A percentile compares a stretch with the other conserved stretches of the same genome.
phyloP scores from a whole-genome alignment of 1,140 invertebrate species.

The Belonocnema kinseyi region DNA sequence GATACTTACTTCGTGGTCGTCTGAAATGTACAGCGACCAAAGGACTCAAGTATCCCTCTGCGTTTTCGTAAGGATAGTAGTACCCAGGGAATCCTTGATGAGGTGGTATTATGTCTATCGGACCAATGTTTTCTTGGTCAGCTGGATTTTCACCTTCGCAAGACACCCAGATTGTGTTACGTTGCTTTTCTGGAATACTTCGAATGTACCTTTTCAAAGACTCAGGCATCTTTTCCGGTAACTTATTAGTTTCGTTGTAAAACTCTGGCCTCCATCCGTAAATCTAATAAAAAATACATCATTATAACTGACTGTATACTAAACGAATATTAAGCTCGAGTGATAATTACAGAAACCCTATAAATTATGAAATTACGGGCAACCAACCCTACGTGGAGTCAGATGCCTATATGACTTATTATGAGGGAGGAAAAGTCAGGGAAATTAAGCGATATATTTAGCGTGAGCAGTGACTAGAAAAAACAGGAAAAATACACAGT shows the following conservation, averaged over 20 bases:
- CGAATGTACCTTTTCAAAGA: slow-evolving; percentile 80
- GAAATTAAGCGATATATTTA: no score
- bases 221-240: slow-evolving; percentile 82
- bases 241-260: slow-evolving; percentile 78
- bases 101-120: slow-evolving; percentile 80
- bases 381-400: no score
- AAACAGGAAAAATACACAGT: no score
- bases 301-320: not conserved
- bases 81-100: slow-evolving; percentile 86
- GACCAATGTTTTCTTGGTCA: slow-evolving; percentile 91
- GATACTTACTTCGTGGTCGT: slow-evolving; percentile 82
- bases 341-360: no score
- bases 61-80: slow-evolving; percentile 88
- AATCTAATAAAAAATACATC: slow-evolving; percentile 75
- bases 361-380: no score
- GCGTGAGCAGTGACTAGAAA: no score
- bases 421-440: no score
- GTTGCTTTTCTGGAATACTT: slow-evolving; percentile 69
- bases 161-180: slow-evolving; percentile 90
- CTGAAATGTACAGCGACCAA: slow-evolving; percentile 90
- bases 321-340: no score
- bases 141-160: slow-evolving; percentile 93
- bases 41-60: slow-evolving; percentile 90
- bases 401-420: no score
- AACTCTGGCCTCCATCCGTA: slow-evolving; percentile 86